Base-by-base conservation (phyloP, 1,140 invertebrate genomes). In the Hylyphantes graminicola region DNA sequence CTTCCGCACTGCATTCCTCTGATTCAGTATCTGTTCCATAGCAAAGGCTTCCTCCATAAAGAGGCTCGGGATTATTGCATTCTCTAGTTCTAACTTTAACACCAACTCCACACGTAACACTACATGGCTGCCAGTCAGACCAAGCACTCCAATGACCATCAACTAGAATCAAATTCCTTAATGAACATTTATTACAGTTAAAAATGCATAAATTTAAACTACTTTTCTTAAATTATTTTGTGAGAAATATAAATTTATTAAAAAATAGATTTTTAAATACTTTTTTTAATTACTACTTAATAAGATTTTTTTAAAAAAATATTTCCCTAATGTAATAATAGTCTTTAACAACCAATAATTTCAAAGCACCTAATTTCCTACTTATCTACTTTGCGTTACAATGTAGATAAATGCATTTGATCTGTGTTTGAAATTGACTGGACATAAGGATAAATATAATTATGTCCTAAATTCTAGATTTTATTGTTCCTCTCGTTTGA, bases 61-160 rank as follows among this genome's bases (percentile, higher is more conserved):
- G 48, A n/a, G 88, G 88, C 35, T 83, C 83, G 11, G 86, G 88
- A 54, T 87, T 85, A n/a, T 86, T 87, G 64, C 91, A 92, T 9
- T 88, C 86, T 0, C 91, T 87, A 3, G 85, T 86, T 21, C 90
- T 86, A 0, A 59, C 10, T 15, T 80, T 78, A 10, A 54, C 65
- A 19, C 87, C 87, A 19, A 21, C 57, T 6, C 89, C 90, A 86
- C 90, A 90, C 0, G 88, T 88, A 15, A 86, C 88, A 4, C 89
- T 89, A 85, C 90, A 90, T 12, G 85, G 70, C 48, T 88, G 87
- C 90, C 90, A 90, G 7, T 87, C 80, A 12, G 87, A 86, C 90
- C 90, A 90, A 68, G 13, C 87, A 88, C 59, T 90, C 88, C 88
- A 89, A 87, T 72, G 55, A 88, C 97, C 97, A 91, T 96, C 96